A percentile compares a stretch with the other conserved stretches of the same genome.
Evolutionary conservation across 2,113 vertebrate genomes (phyloP).

Genomic region (Pelecanus crispus): DNA sequence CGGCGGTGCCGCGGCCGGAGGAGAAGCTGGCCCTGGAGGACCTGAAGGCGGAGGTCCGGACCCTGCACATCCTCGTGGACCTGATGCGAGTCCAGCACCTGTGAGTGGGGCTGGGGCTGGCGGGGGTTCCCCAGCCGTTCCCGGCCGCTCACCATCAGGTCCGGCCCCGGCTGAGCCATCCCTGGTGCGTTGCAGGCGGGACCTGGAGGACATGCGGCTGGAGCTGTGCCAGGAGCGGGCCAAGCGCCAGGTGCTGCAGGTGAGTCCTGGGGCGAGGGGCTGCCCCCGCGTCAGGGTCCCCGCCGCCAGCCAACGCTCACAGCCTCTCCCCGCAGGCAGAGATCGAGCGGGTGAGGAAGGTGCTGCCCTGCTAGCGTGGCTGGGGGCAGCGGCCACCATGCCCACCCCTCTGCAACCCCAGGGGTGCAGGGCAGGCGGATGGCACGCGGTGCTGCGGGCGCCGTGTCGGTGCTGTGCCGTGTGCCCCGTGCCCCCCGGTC

Average conservation of each 20-base stretch:
- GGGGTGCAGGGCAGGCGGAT: fast-evolving
- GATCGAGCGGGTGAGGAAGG: neutral
- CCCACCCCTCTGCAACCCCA: neutral
- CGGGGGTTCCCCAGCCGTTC: neutral
- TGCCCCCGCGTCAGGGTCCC: fast-evolving
- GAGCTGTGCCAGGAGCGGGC: conserved; percentile 30
- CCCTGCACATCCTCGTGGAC: conserved; percentile 55
- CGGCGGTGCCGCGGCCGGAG: neutral
- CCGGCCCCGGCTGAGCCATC: neutral
- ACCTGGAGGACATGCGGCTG: conserved; percentile 47
- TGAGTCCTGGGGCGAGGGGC: neutral
- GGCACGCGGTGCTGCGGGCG: fast-evolving
- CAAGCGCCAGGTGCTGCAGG: conserved; percentile 38
- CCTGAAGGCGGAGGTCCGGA: conserved; percentile 15
- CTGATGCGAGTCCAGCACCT: conserved; percentile 47
- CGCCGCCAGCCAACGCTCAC: fast-evolving
- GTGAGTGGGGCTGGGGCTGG: neutral
- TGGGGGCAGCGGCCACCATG: neutral
- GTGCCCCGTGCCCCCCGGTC: fast-evolving
- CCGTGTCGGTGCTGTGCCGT: neutral
- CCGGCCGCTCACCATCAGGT: fast-evolving
- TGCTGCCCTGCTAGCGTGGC: neutral
- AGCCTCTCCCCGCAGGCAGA: neutral
- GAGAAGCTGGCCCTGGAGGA: conserved; percentile 2
- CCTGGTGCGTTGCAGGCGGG: neutral